Conservation (phyloP, 2,797 vertebrate species). For the Parotocinclus haroldoi region DNA sequence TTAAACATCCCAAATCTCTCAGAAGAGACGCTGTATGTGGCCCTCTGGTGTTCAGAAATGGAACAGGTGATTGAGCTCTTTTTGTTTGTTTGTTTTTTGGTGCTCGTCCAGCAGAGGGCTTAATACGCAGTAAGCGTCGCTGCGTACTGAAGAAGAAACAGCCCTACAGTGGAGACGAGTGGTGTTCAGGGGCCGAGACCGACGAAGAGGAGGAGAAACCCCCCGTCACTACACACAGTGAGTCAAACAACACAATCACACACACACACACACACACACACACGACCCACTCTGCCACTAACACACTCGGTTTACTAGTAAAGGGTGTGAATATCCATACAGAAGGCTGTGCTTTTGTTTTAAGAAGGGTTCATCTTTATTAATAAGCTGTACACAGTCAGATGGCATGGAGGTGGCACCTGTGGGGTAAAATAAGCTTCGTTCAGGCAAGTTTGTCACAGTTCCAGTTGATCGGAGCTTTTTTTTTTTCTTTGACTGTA, state of each 20-base stretch:
- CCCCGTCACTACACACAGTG: slow-evolving; percentile 81
- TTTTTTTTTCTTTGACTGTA: too few species aligned
- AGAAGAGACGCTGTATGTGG: too few species aligned
- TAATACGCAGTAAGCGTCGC: slow-evolving; percentile 89
- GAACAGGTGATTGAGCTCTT: neutral
- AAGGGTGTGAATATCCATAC: too few species aligned
- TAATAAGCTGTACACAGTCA: too few species aligned
- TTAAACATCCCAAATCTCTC: too few species aligned
- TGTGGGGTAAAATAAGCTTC: too few species aligned
- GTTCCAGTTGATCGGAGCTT: too few species aligned
- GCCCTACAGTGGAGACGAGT: slow-evolving; percentile 96
- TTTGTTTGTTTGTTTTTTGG: slow-evolving; percentile 17
- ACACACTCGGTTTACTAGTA: neutral
- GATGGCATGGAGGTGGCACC: too few species aligned
- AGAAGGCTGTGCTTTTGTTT: too few species aligned
- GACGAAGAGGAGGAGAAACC: slow-evolving; percentile 94
- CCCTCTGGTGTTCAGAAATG: too few species aligned
- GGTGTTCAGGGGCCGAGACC: slow-evolving; percentile 94
- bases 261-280: neutral
- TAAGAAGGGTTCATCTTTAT: too few species aligned
- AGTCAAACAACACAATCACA: slow-evolving; percentile 61
- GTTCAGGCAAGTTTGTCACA: too few species aligned
- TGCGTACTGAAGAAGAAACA: slow-evolving; percentile 96
- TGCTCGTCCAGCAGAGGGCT: slow-evolving; percentile 73
- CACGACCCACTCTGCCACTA: neutral